Conservation (phyloP, 2,888 invertebrate genomes). For the Drosophila pseudotalamancana region DNA sequence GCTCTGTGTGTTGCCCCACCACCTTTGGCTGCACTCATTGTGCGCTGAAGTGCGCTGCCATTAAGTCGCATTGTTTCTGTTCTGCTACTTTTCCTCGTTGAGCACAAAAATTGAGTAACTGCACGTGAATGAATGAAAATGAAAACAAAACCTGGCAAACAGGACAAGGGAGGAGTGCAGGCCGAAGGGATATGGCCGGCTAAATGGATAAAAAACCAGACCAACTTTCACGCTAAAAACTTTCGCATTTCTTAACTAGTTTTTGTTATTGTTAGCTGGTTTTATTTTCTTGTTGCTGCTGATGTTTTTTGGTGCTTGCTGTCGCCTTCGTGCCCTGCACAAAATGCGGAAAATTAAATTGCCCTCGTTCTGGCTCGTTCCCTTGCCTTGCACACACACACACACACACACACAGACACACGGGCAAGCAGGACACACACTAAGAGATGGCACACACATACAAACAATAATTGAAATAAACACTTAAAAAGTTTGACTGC, state of each 20-base stretch:
- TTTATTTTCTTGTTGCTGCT: slow-evolving; percentile 36
- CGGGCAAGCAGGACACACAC: slow-evolving; percentile 13
- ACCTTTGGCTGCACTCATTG: slow-evolving; percentile 55
- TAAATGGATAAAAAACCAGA: slow-evolving; percentile 26
- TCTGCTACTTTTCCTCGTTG: slow-evolving; percentile 52
- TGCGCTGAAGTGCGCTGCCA: slow-evolving; percentile 52
- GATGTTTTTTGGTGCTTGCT: slow-evolving; percentile 47
- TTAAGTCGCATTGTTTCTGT: slow-evolving; percentile 72
- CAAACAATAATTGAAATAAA: slow-evolving; percentile 81
- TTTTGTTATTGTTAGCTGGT: slow-evolving; percentile 72
- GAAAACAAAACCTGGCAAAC: slow-evolving; percentile 71
- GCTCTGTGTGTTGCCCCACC: slow-evolving; percentile 16
- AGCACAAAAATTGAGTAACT: slow-evolving; percentile 76
- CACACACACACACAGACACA: slow-evolving; percentile 22
- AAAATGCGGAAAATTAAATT: slow-evolving; percentile 81
- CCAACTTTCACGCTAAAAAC: slow-evolving; percentile 78
- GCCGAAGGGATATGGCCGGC: slow-evolving; percentile 21
- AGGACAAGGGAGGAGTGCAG: background rate
- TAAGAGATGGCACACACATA: slow-evolving; percentile 24
- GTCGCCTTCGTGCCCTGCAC: slow-evolving; percentile 45
- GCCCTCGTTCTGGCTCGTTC: slow-evolving; percentile 47
- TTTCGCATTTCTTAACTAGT: slow-evolving; percentile 81
- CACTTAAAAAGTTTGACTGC: slow-evolving; percentile 73
- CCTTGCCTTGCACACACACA: slow-evolving; percentile 17
- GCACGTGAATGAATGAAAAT: slow-evolving; percentile 78